Base-by-base conservation (phyloP, 2,888 invertebrate species). In the Hyles lineata region DNA sequence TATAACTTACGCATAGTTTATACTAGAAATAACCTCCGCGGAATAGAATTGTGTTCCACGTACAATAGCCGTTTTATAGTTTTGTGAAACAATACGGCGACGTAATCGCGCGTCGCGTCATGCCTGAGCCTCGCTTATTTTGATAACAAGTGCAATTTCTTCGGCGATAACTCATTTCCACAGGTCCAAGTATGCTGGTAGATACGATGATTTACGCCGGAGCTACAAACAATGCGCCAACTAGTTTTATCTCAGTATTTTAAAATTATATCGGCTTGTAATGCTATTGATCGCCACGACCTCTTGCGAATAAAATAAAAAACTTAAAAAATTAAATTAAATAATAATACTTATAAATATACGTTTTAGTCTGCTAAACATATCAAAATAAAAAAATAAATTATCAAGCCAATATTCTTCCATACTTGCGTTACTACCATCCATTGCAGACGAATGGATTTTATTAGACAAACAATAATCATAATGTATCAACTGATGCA, bases 101-200 rank as follows among this genome's bases (percentile, higher is more conserved):
- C 67, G 67, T 50, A 67, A 67, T 50, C 67, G 62, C n/a, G 35
- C 63, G 63, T 23, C 21, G 6, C 67, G 67, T 67, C 67, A 50
- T 67, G 67, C 23, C 50, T 67, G 43, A 67, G 50, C 21, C 50
- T 15, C 25, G 23, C 61, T 11, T 29, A n/a, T n/a, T 25, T 50
- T 67, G 67, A 67, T 67, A 67, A 67, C 55, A n/a, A 50, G 17
- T 67, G 67, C 67, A 67, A 67, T 67, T 67, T 63, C 63, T 63
- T 35, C 35, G 23, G 7, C 67, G 67, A 67, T 67, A 67, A 67
- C 21, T n/a, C n/a, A 55, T n/a, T 55, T n/a, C 55, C n/a, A 55
- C 17, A 55, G 55, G 15, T 19, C 55, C 7, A 6, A 17, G 55
- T 55, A 55, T 55, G n/a, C n/a, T 55, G 55, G 55, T 55, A 43